Evolutionary conservation across 2,797 vertebrate genomes (phyloP).

Genomic region (Chelidonichthys spinosus): DNA sequence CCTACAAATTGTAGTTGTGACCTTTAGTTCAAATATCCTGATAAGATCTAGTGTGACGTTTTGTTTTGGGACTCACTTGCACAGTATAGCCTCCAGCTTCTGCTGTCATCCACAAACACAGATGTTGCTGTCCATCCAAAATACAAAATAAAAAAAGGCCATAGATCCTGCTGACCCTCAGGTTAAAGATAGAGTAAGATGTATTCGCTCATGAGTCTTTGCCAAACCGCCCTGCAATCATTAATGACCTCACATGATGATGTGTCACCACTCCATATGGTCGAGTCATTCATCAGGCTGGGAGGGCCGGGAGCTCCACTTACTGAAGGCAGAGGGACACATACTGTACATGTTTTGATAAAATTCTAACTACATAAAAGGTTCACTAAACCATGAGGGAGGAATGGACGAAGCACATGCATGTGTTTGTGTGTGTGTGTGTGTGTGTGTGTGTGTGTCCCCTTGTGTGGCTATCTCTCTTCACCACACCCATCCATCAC

Average conservation of each 20-base stretch:
- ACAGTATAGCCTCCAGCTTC: conserved; percentile 5
- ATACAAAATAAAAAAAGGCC: conserved; percentile 42
- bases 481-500: conserved; percentile 79
- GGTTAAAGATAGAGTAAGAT: conserved; percentile 67
- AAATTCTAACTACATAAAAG: conserved; percentile 51
- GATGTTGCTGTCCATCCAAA: conserved; percentile 62
- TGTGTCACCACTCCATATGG: conserved; percentile 51
- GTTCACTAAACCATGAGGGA: conserved; percentile 32
- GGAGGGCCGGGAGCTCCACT: conserved; percentile 33
- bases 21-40: conserved; percentile 14
- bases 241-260: conserved; percentile 56
- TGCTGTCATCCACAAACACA: conserved; percentile 49
- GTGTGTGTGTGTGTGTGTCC: conserved; percentile 27
- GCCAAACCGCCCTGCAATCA: conserved; percentile 52
- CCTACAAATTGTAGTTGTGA: conserved; percentile 11
- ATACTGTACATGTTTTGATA: conserved; percentile 29
- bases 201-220: conserved; percentile 49
- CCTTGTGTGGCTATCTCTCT: conserved; percentile 61
- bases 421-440: conserved; percentile 33
- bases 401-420: conserved; percentile 19
- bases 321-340: conserved; percentile 1
- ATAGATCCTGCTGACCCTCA: conserved; percentile 48
- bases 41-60: conserved; percentile 28
- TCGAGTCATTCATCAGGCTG: conserved; percentile 37
- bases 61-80: conserved; percentile 14